Conservation (phyloP, 1,140 invertebrate species). For the Phortica variegata region DNA sequence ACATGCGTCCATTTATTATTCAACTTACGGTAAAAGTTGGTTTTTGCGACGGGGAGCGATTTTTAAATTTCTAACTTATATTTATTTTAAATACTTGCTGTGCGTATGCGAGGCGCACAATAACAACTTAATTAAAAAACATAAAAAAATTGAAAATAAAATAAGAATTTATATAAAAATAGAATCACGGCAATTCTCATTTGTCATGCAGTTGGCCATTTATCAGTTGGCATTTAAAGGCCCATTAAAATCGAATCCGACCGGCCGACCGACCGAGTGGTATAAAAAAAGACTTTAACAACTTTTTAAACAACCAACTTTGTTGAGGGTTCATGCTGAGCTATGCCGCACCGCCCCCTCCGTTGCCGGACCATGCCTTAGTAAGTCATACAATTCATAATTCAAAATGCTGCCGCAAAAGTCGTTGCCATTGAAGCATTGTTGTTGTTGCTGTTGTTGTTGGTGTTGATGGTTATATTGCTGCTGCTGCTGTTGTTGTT, state of each 20-base stretch:
- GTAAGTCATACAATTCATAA: conserved; percentile 45
- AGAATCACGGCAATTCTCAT: conserved; percentile 43
- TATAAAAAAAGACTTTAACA: conserved; percentile 24
- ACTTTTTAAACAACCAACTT: conserved; percentile 17
- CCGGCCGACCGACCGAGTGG: no score
- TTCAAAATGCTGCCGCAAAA: conserved; percentile 43
- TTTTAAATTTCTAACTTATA: no score
- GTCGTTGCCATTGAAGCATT: conserved; percentile 22
- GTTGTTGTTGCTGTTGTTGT: no score
- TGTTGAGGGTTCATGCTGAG: conserved; percentile 5
- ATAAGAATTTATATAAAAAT: conserved; percentile 25
- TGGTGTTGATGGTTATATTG: no score
- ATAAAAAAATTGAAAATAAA: background rate
- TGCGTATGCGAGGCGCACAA: no score
- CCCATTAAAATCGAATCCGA: conserved; percentile 51
- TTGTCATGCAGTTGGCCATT: conserved; percentile 51
- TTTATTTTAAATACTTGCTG: no score
- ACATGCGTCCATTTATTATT: no score
- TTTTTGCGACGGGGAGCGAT: no score
- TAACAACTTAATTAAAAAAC: background rate
- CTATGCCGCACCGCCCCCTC: conserved; percentile 4
- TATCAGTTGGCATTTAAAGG: conserved; percentile 54
- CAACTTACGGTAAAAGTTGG: no score
- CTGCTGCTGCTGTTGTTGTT: no score
- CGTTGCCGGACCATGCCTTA: conserved; percentile 12